Evolutionary conservation across 37 sponge, comb jelly and placozoan species (phyloP).

Genomic region (Amphimedon queenslandica): DNA sequence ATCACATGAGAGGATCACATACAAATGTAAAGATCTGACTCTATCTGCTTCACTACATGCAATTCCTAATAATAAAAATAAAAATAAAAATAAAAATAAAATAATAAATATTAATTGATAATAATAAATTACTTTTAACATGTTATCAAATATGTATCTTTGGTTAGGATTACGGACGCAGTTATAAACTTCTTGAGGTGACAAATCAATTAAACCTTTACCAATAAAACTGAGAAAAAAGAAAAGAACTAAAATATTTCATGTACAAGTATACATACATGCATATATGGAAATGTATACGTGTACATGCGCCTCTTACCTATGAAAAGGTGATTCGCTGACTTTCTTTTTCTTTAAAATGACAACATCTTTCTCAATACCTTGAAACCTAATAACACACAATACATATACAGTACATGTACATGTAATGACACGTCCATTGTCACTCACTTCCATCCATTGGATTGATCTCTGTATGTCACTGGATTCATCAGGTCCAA

Average conservation of each 20-base stretch:
- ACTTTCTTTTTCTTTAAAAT: conserved; percentile 51
- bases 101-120: too few relatives aligned
- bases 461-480: conserved; percentile 27
- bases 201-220: conserved; percentile 52
- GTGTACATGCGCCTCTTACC: conserved; percentile 17
- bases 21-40: conserved; percentile 69
- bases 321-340: conserved; percentile 23
- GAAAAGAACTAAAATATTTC: background rate
- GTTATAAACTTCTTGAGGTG: conserved; percentile 56
- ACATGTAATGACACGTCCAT: too few relatives aligned
- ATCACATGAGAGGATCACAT: conserved; percentile 34
- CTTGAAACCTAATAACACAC: conserved; percentile 48
- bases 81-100: background rate
- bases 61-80: conserved; percentile 28
- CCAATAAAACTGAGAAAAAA: conserved; percentile 63
- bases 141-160: conserved; percentile 70
- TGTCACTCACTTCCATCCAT: conserved; percentile 67
- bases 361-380: conserved; percentile 56
- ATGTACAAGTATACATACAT: background rate
- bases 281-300: background rate
- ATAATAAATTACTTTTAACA: conserved; percentile 61
- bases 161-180: conserved; percentile 60
- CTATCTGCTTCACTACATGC: conserved; percentile 56
- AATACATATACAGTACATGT: too few relatives aligned
- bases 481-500: conserved; percentile 34